A percentile compares a stretch with the other conserved stretches of the same genome.
Conservation (phyloP, 2,888 invertebrate species). For the Pediacus dermestoides region DNA sequence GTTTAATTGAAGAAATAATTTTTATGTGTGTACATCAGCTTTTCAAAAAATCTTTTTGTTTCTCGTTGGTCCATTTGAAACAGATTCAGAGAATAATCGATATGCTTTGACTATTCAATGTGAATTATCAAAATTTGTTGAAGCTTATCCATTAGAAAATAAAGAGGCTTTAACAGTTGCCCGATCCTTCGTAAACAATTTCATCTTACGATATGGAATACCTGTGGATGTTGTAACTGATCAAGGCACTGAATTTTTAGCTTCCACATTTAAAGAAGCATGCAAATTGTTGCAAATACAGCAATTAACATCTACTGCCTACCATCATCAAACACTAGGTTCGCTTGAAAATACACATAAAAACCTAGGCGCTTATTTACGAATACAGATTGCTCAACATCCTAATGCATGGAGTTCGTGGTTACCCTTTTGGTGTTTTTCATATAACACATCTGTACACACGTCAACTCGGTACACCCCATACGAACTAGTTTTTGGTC, state of each 20-base stretch:
- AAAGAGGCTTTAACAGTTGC: constrained; percentile 9
- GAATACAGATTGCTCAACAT: constrained; percentile 14
- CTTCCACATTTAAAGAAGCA: constrained; percentile 15
- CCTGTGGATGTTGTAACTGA: constrained; percentile 16
- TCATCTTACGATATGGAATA: constrained; percentile 15
- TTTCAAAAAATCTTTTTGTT: no score
- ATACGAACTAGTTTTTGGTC: constrained; percentile 8
- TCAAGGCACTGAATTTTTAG: constrained; percentile 17
- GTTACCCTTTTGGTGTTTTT: constrained; percentile 12
- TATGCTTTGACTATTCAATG: no score
- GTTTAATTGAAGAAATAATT: neutral
- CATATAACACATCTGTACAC: constrained; percentile 13
- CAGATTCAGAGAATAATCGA: no score
- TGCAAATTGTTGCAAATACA: constrained; percentile 17
- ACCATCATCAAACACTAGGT: constrained; percentile 16
- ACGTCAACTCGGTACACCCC: constrained; percentile 6
- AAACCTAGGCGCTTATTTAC: constrained; percentile 13
- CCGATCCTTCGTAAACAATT: constrained; percentile 10
- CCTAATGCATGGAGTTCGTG: constrained; percentile 9
- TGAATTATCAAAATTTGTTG: no score
- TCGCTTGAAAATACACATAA: constrained; percentile 19
- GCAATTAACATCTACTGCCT: constrained; percentile 15
- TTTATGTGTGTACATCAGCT: no score
- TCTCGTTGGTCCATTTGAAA: no score
- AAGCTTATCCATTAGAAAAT: constrained; percentile 6